These are phyloP conservation scores for Aurelia aurita complex sp. Pacific DNA, from an alignment of 30 jellyfish, hydroid and myxozoan species.

Conservation along the genomic window DNA sequence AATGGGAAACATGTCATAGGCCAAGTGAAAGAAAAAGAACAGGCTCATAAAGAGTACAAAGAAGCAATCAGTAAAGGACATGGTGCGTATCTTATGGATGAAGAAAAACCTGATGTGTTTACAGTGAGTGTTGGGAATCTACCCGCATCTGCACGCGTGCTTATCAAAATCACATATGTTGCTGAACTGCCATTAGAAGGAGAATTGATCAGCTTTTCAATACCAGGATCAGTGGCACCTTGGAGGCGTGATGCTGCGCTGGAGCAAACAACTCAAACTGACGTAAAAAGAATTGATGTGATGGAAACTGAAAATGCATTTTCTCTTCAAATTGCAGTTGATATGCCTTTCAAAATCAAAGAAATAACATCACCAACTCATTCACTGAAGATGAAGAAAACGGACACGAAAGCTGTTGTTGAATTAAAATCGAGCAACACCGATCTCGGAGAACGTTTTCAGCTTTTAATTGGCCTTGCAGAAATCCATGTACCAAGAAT, in stretches of 20 bases:
- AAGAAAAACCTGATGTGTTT: conserved; percentile 88
- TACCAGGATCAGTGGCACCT: conserved; percentile 97
- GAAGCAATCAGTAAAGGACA: too few relatives aligned
- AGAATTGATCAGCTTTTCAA: conserved; percentile 66
- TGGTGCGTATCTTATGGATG: conserved; percentile 94
- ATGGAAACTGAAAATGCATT: conserved; percentile 23
- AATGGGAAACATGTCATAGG: too few relatives aligned
- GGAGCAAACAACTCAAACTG: conserved; percentile 49
- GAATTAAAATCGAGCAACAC: conserved; percentile 17
- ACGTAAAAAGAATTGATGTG: conserved; percentile 37
- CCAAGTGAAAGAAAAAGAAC: too few relatives aligned
- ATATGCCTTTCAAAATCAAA: conserved; percentile 81
- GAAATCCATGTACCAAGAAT: conserved; percentile 94
- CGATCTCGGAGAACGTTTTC: conserved; percentile 78
- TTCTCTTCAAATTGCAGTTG: conserved; percentile 80
- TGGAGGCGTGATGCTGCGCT: conserved; percentile 84
- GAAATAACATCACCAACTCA: conserved; percentile 84
- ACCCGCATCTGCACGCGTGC: conserved; percentile 87
- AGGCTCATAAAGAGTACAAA: too few relatives aligned
- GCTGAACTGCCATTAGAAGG: conserved; percentile 89
- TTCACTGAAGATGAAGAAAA: conserved; percentile 64
- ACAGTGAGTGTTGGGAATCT: conserved; percentile 94
- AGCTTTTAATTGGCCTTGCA: conserved; percentile 71
- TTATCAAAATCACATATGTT: conserved; percentile 88
- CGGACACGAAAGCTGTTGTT: conserved; percentile 90